These are phyloP conservation scores for Vulpes ferrilata DNA, from an alignment of 2,113 vertebrate species.

Conservation along the genomic window DNA sequence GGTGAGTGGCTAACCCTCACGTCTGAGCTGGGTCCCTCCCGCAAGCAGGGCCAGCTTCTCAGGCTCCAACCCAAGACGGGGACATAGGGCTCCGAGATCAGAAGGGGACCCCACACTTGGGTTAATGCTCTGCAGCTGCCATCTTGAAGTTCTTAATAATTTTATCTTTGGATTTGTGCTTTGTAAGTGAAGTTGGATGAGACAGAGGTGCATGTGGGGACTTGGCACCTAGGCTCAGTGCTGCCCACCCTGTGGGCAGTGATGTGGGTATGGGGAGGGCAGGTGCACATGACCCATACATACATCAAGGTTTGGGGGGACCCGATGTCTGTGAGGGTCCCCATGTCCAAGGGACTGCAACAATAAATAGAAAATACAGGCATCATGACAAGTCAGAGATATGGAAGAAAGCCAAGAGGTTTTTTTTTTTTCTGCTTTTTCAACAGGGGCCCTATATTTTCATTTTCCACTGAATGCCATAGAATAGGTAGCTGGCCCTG, in stretches of 20 bases:
- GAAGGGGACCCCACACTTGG: neutral
- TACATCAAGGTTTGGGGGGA: neutral
- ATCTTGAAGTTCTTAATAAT: neutral
- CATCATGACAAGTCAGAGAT: too few relatives aligned
- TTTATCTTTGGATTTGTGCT: neutral
- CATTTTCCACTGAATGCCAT: neutral
- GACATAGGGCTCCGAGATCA: neutral
- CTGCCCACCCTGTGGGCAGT: neutral
- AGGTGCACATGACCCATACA: neutral
- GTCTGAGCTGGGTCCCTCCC: neutral
- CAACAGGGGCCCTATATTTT: neutral
- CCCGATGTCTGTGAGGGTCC: neutral
- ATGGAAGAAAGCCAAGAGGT: neutral
- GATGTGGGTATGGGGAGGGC: neutral
- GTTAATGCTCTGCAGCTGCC: neutral
- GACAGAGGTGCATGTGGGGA: neutral
- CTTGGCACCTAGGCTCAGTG: neutral
- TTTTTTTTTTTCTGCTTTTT: neutral
- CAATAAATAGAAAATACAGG: neutral
- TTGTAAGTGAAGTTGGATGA: neutral
- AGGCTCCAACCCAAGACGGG: neutral
- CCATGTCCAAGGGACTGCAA: neutral
- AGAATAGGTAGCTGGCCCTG: neutral
- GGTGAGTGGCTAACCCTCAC: neutral
- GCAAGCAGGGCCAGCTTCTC: neutral